Percentiles rank a stretch among this genome's conserved stretches.
These are phyloP conservation scores for Schizopygopsis malacanthus DNA, from an alignment of 2,797 vertebrate species.

Conservation along the genomic window DNA sequence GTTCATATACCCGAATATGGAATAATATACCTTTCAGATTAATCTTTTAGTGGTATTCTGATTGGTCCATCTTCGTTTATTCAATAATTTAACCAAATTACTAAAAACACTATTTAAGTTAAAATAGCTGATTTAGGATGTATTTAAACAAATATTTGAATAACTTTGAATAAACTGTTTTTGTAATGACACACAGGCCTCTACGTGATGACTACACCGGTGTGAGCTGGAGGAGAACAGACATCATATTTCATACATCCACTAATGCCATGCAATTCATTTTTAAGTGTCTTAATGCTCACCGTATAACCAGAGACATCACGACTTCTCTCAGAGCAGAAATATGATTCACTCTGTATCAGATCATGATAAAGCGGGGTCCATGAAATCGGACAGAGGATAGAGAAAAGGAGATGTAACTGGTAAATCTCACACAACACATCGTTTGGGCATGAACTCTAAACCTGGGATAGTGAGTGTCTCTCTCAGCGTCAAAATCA, in stretches of 20 bases:
- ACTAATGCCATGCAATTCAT: background rate
- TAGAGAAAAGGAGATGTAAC: conserved; percentile 58
- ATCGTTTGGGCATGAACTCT: conserved; percentile 56
- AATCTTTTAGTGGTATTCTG: background rate
- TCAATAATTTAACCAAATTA: background rate
- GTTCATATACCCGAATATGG: background rate
- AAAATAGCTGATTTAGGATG: background rate
- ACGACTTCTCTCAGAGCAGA: background rate
- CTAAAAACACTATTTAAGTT: background rate
- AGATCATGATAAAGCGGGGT: conserved; percentile 36
- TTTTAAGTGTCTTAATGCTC: background rate
- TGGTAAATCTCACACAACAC: conserved; percentile 64
- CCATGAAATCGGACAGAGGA: conserved; percentile 54
- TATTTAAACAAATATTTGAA: no score
- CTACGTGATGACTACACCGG: background rate
- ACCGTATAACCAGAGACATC: background rate
- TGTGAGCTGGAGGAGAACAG: conserved; percentile 1
- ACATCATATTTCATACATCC: background rate
- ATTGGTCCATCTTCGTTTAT: background rate
- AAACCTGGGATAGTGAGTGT: conserved; percentile 44
- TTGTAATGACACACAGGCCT: no score
- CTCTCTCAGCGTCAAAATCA: conserved; percentile 30
- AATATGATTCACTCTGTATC: conserved; percentile 40
- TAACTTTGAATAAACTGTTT: no score
- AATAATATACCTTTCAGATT: background rate